These are phyloP conservation scores for Agrilus planipennis DNA, from an alignment of 1,140 invertebrate genomes.

Conservation along the genomic window DNA sequence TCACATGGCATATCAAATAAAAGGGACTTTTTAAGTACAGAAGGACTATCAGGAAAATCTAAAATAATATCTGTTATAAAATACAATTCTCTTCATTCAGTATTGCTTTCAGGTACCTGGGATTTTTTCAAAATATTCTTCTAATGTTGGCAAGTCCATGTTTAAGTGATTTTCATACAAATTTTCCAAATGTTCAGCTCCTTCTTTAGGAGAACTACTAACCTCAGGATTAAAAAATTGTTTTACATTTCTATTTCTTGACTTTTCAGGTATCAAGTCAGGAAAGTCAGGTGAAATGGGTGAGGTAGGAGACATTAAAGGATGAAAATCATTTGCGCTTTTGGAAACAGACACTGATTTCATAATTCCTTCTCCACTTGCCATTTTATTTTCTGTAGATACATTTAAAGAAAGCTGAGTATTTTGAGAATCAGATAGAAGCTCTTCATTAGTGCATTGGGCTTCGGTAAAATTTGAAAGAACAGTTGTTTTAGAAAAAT, in stretches of 20 bases:
- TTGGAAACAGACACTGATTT: constrained; percentile 8
- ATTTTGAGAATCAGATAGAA: background rate
- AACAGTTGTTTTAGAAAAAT: no score
- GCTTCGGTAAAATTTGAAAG: no score
- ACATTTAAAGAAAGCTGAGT: background rate
- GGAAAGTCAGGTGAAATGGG: constrained; percentile 28
- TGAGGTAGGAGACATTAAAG: constrained; percentile 29
- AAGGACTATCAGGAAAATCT: constrained; percentile 30
- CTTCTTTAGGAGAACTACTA: constrained; percentile 17
- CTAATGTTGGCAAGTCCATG: constrained; percentile 15
- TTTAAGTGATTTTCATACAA: constrained; percentile 16
- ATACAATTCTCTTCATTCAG: constrained; percentile 1
- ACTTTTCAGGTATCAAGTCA: constrained; percentile 29
- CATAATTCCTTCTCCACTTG: constrained; percentile 1
- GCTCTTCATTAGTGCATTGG: background rate
- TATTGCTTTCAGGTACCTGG: constrained; percentile 17
- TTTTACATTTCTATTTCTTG: constrained; percentile 21
- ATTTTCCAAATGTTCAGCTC: constrained; percentile 10
- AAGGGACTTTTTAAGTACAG: constrained; percentile 24
- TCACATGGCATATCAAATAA: constrained; percentile 28
- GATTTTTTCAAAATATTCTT: constrained; percentile 21
- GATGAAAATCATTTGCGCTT: constrained; percentile 32
- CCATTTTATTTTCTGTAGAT: constrained; percentile 4
- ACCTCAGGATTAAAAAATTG: constrained; percentile 20
- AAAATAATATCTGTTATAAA: constrained; percentile 5